Evolutionary conservation across 2,797 vertebrate genomes (phyloP), one percentile per base, ranked within the genome.

Genomic region (Ceyx erithaca): DNA sequence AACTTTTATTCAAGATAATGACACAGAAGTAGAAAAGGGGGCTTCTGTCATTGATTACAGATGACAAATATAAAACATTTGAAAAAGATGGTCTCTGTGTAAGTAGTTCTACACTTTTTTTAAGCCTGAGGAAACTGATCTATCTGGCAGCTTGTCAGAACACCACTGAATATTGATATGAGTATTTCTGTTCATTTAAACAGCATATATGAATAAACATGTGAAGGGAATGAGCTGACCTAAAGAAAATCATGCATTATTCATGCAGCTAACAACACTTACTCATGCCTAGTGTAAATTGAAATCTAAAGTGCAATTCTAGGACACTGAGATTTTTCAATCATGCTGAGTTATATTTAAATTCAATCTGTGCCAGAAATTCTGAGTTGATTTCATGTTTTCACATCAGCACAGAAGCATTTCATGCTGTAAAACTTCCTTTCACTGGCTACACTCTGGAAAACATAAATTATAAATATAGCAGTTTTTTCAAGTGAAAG

Each of bases 311-410:
- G 71, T 89, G 67, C 72, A 90, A 94, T 96, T 91, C 55, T 93
- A 92, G 95, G 91, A 91, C 87, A 79, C 46, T 4, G 67, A 92
- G 57, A 71, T 80, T 69, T 88, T 95, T 93, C 64, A 92, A 1
- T 86, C 83, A 71, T 67, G 75, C 51, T 41, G 84, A 92, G 89
- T 89, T 96, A 90, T 94, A 92, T 94, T 94, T 95, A 92, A 85
- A 90, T 79, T 62, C 66, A 78, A 85, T 49, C 83, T 59, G 31
- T 51, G 81, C 30, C 79, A 93, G 81, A 69, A 89, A 78, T 87
- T 71, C 54, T 73, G 75, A 88, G 69, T 86, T 91, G 77, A 81
- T 48, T 61, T 87, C 87, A 83, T 71, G 78, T 76, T 87, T 96
- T 85, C 76, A 85, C 41, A 86, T 86, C 75, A 79, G 63, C n/a